Evolutionary conservation across 2,888 invertebrate species (phyloP).

Genomic region (Drosophila mulleri): DNA sequence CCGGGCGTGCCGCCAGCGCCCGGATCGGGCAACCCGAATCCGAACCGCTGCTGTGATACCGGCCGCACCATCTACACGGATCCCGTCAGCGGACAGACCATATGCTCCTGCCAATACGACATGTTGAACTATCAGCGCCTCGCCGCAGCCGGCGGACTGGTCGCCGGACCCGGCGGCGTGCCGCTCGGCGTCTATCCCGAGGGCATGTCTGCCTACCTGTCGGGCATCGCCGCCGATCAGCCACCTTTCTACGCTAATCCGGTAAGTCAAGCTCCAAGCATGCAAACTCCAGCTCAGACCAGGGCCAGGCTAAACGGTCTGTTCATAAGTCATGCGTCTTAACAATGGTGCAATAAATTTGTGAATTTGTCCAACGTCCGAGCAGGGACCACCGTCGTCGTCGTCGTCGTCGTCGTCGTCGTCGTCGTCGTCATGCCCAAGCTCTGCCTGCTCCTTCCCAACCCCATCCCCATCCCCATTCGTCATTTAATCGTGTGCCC

Average conservation of each 20-base stretch:
- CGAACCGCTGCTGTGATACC: constrained; percentile 93
- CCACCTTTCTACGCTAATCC: constrained; percentile 93
- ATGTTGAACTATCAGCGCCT: constrained; percentile 92
- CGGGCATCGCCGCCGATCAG: constrained; percentile 93
- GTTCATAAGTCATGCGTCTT: constrained; percentile 73
- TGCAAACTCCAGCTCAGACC: constrained; percentile 12
- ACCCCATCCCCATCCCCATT: background rate
- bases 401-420: constrained; percentile 33
- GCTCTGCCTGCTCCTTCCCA: constrained; percentile 4
- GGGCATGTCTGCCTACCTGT: constrained; percentile 94
- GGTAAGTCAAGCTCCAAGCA: constrained; percentile 87
- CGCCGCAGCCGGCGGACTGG: constrained; percentile 86
- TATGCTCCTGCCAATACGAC: constrained; percentile 96
- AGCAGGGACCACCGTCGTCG: constrained; percentile 58
- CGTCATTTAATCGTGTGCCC: constrained; percentile 79
- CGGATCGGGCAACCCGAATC: constrained; percentile 79
- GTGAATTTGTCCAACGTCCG: constrained; percentile 75
- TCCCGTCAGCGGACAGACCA: constrained; percentile 94
- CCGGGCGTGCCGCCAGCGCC: constrained; percentile 86
- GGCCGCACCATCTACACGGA: constrained; percentile 96
- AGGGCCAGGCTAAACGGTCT: constrained; percentile 28
- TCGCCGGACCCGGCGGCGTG: constrained; percentile 88
- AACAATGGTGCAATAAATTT: constrained; percentile 81
- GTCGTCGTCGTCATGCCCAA: constrained; percentile 27
- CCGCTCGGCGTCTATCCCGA: constrained; percentile 93